Evolutionary conservation across 2,888 invertebrate genomes (phyloP).

Genomic region (Mechanitis mazaeus): DNA sequence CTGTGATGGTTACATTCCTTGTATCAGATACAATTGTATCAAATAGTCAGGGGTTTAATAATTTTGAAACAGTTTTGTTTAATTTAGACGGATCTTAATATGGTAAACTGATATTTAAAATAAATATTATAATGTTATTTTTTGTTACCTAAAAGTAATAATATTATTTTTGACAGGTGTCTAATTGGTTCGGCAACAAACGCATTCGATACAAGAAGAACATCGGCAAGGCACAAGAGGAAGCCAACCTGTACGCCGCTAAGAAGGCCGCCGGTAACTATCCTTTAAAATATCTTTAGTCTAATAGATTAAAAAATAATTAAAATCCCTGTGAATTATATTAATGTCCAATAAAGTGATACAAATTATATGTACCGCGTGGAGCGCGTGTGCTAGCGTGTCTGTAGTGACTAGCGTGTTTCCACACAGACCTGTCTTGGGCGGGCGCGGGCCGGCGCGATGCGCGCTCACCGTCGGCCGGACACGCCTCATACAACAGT

Average conservation of each 20-base stretch:
- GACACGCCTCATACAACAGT: constrained; percentile 65
- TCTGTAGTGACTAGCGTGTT: constrained; percentile 39
- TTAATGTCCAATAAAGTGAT: background rate
- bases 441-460: constrained; percentile 65
- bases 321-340: constrained; percentile 11
- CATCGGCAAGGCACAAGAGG: constrained; percentile 99
- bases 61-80: too few relatives aligned
- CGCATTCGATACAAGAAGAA: constrained; percentile 99
- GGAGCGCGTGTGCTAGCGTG: constrained; percentile 1
- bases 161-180: constrained; percentile 80
- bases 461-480: constrained; percentile 60
- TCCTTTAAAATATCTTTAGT: constrained; percentile 9
- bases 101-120: too few relatives aligned
- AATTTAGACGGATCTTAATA: too few relatives aligned
- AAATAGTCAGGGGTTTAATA: too few relatives aligned
- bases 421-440: constrained; percentile 71
- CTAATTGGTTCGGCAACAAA: constrained; percentile 99
- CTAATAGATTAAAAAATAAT: constrained; percentile 2
- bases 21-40: too few relatives aligned
- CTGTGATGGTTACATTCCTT: too few relatives aligned
- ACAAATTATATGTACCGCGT: constrained; percentile 2
- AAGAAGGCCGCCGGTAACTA: constrained; percentile 93
- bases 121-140: too few relatives aligned
- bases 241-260: constrained; percentile 98
- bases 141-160: too few relatives aligned